phyloP scores from a whole-genome alignment of 2,113 vertebrate genomes.

The Tympanuchus pallidicinctus region DNA sequence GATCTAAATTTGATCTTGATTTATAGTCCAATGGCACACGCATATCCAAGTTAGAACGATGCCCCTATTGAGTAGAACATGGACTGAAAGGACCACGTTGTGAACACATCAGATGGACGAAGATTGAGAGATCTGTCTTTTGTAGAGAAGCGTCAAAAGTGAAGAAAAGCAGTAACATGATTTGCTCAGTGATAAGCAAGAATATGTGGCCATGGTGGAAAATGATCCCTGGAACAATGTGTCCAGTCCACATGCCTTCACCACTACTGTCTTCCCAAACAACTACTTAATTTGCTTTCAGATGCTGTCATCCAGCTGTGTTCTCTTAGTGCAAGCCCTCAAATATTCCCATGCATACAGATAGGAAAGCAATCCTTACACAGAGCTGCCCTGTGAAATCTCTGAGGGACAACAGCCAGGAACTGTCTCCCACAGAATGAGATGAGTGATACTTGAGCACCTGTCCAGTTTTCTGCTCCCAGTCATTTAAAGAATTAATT shows the following conservation, averaged over 20 bases:
- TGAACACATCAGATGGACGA: not conserved
- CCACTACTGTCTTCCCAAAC: not conserved
- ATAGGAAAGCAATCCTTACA: rapidly evolving
- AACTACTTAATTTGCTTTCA: not conserved
- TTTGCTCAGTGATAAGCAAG: not conserved
- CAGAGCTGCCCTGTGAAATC: not conserved
- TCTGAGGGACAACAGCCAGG: not conserved
- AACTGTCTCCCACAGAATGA: not conserved
- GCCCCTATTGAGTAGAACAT: not conserved
- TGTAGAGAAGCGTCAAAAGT: not conserved
- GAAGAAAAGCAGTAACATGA: not conserved
- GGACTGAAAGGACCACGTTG: not conserved
- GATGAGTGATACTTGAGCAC: rapidly evolving
- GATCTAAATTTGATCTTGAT: not conserved
- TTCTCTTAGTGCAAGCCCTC: not conserved
- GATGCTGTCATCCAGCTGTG: not conserved
- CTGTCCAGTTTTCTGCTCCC: not conserved
- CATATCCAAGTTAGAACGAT: not conserved
- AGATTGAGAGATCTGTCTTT: not conserved
- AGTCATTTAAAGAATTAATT: not conserved
- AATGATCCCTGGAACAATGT: not conserved
- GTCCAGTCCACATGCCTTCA: not conserved
- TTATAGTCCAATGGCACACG: not conserved
- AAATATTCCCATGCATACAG: rapidly evolving
- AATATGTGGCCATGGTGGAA: not conserved